Evolutionary conservation across 2,797 vertebrate species (phyloP), one percentile per base, ranked within the genome.

Genomic region (Sarcoramphus papa): DNA sequence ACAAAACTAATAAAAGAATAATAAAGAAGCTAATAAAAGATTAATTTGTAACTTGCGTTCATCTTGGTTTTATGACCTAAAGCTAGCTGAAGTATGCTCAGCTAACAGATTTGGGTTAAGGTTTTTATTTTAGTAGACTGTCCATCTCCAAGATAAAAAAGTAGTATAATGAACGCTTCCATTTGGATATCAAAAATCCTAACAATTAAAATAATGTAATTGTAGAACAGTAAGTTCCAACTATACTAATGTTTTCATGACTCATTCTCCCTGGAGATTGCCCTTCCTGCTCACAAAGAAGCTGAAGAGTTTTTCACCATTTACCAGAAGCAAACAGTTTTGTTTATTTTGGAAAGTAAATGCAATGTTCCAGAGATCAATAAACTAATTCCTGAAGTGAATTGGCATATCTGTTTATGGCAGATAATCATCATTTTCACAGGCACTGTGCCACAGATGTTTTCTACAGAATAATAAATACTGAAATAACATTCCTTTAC

Each of bases 311-410:
- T 94, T 93, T 94, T 60, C 83, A 83, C 62, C 70, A 81, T 86
- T 94, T 95, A 94, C 70, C 85, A 96, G 88, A 97, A 93, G 73
- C 53, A 88, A 88, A 88, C 31, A 70, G 70, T 78, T 95, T 69
- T 82, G 59, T 88, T 94, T 83, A 80, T 88, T 96, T 96, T 94
- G 80, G 63, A 93, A 92, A 96, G 64, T 59, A 94, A 92, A 96
- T 70, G 18, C 85, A 76, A 63, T 82, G 86, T 96, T 93, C 88
- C 91, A 79, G 68, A 96, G 85, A 97, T 97, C 96, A 93, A 94
- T 97, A 97, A 95, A 84, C 91, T 90, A 76, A 96, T 95, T 96
- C 96, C 92, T 96, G 87, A 94, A 95, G 86, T 54, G 69, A 81
- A 88, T 0, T 59, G 37, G 77, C 43, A 0, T 84, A 69, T 63